phyloP scores from a whole-genome alignment of 2,113 vertebrate species.

The Peromyscus leucopus region DNA sequence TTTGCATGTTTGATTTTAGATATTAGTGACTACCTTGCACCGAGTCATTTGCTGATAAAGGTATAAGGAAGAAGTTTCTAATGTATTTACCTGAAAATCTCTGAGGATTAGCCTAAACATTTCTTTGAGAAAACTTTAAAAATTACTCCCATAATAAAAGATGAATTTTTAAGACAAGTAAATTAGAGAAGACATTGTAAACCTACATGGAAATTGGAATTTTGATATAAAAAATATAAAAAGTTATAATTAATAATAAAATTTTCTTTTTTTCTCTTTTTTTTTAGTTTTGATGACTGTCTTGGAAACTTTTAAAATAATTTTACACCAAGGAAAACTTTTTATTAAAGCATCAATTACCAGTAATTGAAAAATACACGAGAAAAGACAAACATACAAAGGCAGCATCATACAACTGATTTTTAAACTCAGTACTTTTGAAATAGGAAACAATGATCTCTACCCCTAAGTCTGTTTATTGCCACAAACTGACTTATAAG shows the following conservation, averaged over 20 bases:
- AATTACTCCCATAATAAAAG: background rate
- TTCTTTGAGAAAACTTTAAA: constrained; percentile 38
- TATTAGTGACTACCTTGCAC: background rate
- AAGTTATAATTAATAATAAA: background rate
- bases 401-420: constrained; percentile 68
- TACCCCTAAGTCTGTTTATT: constrained; percentile 64
- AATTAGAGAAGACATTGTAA: background rate
- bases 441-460: constrained; percentile 76
- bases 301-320: constrained; percentile 67
- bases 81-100: background rate
- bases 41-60: background rate
- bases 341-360: constrained; percentile 76
- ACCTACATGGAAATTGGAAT: background rate
- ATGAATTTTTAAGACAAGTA: background rate
- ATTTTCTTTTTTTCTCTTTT: no score
- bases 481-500: constrained; percentile 69
- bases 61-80: background rate
- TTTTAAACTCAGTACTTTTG: constrained; percentile 66
- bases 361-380: constrained; percentile 76
- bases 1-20: constrained; percentile 6
- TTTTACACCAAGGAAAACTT: constrained; percentile 71
- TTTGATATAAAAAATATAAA: constrained; percentile 14
- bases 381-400: constrained; percentile 76
- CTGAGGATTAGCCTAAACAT: background rate
- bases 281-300: constrained; percentile 48